These are phyloP conservation scores for Catocala sponsa DNA, from an alignment of 2,888 invertebrate genomes.

Conservation along the genomic window DNA sequence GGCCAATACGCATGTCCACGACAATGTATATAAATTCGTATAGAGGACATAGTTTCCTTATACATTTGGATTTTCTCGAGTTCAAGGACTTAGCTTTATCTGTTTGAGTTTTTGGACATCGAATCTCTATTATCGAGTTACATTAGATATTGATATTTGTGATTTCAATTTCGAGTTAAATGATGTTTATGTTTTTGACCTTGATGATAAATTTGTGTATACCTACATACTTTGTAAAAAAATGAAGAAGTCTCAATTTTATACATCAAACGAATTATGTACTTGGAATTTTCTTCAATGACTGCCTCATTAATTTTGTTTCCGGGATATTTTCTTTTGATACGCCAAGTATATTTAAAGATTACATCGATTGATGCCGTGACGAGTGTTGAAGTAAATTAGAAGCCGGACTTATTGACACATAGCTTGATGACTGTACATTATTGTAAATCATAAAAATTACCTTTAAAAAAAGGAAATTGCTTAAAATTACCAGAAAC, in stretches of 20 bases:
- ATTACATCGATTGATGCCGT: neutral
- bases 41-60: conserved; percentile 84
- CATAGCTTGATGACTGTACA: neutral
- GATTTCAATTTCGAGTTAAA: conserved; percentile 26
- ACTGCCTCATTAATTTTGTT: conserved; percentile 11
- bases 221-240: neutral
- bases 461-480: conserved; percentile 31
- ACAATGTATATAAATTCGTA: conserved; percentile 81
- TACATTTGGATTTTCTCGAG: conserved; percentile 84
- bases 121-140: conserved; percentile 62
- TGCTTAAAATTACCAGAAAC: conserved; percentile 32
- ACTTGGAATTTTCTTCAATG: neutral
- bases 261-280: neutral
- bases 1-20: conserved; percentile 88
- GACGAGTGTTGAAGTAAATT: too few relatives aligned
- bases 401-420: too few relatives aligned
- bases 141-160: conserved; percentile 52
- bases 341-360: neutral
- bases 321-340: conserved; percentile 8
- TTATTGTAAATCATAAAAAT: neutral
- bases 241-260: neutral
- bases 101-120: conserved; percentile 74
- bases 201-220: neutral
- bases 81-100: conserved; percentile 84
- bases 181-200: conserved; percentile 17